Percentiles rank a stretch among this genome's conserved stretches.
phyloP scores from a whole-genome alignment of 2,113 vertebrate genomes.

The Larimichthys polyactis region DNA sequence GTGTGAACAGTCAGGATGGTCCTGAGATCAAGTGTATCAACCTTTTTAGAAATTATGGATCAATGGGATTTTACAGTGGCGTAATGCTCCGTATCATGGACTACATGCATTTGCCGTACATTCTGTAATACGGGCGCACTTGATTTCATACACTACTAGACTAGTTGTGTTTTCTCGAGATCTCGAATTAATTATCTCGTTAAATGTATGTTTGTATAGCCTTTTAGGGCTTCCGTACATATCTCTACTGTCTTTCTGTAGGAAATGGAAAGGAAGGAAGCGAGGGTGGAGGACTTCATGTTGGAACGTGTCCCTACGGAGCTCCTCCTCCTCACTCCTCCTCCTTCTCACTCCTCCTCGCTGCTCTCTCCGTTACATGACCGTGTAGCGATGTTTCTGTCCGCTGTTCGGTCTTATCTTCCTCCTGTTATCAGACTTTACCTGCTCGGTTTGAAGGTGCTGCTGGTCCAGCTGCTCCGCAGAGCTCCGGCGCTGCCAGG shows the following conservation, averaged over 20 bases:
- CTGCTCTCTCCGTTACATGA: neutral
- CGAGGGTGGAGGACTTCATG: slow-evolving; percentile 35
- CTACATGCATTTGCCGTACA: too few relatives aligned
- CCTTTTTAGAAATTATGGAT: too few relatives aligned
- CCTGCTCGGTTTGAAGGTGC: slow-evolving; percentile 70
- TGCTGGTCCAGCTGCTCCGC: slow-evolving; percentile 73
- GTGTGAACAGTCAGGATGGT: too few relatives aligned
- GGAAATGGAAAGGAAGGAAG: neutral
- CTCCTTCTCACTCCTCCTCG: neutral
- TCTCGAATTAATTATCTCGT: too few relatives aligned
- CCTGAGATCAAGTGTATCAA: too few relatives aligned
- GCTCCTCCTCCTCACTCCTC: neutral
- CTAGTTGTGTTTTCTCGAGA: too few relatives aligned
- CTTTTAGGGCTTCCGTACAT: too few relatives aligned
- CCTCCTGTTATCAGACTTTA: slow-evolving; percentile 67
- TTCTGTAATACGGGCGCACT: too few relatives aligned
- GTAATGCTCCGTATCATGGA: too few relatives aligned
- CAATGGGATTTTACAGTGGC: too few relatives aligned
- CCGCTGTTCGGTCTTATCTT: slow-evolving; percentile 28
- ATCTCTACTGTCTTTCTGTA: neutral
- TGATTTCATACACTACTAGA: too few relatives aligned
- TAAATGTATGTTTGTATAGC: too few relatives aligned
- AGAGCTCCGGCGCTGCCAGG: slow-evolving; percentile 71
- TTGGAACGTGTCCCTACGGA: slow-evolving; percentile 61
- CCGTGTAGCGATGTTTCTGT: slow-evolving; percentile 41